Conservation (phyloP, 2,797 vertebrate species). For the Glossophaga mutica region DNA sequence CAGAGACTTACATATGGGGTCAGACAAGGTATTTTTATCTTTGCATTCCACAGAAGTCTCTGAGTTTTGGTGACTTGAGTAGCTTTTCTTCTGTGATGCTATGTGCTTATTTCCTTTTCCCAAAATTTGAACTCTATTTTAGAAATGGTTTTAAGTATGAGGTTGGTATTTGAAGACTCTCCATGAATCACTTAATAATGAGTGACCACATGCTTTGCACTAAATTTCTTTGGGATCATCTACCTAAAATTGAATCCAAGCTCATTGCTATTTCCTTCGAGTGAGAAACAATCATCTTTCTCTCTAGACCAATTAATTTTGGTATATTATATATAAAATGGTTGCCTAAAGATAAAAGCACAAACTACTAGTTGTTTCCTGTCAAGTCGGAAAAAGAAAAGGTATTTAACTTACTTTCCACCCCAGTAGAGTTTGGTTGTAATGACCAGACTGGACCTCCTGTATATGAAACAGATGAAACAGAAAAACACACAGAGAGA, state of each 20-base stretch:
- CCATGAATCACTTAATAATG: conserved; percentile 32
- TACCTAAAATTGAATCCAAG: conserved; percentile 22
- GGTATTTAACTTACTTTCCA: conserved; percentile 92
- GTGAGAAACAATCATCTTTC: neutral
- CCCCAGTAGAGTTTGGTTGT: conserved; percentile 99
- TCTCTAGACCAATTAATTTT: conserved; percentile 2
- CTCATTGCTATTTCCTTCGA: neutral
- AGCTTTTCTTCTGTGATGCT: conserved; percentile 47
- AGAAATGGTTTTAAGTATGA: conserved; percentile 32
- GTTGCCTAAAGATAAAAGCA: conserved; percentile 1
- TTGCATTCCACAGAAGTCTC: neutral
- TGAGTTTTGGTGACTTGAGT: conserved; percentile 37
- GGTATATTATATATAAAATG: neutral
- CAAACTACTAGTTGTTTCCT: neutral
- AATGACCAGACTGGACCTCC: conserved; percentile 96
- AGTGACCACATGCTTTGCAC: neutral
- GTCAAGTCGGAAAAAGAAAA: neutral
- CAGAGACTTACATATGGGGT: conserved; percentile 1
- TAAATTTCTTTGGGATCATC: neutral
- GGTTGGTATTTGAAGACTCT: conserved; percentile 31
- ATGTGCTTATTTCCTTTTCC: conserved; percentile 36
- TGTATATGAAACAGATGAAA: conserved; percentile 74
- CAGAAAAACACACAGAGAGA: conserved; percentile 49
- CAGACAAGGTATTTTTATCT: conserved; percentile 64
- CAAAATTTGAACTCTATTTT: conserved; percentile 57